Evolutionary conservation across 2,888 invertebrate genomes (phyloP).

Genomic region (Rhingia rostrata): DNA sequence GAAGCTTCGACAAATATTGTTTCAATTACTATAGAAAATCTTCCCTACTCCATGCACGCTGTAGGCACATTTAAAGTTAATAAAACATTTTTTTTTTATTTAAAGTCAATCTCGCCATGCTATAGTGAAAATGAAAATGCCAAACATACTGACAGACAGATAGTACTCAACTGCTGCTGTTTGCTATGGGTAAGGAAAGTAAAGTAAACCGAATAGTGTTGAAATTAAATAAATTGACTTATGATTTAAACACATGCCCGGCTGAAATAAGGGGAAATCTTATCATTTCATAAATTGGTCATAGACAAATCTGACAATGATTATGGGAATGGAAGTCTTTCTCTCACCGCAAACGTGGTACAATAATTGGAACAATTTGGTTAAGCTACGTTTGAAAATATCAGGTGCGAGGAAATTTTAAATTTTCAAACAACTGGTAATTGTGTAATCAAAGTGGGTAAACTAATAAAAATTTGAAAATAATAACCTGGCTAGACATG

Average conservation of each 20-base stretch:
- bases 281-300: conserved; percentile 21
- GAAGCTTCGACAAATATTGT: conserved; percentile 74
- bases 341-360: background rate
- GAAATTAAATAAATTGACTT: conserved; percentile 52
- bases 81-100: conserved; percentile 47
- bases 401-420: conserved; percentile 36
- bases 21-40: conserved; percentile 66
- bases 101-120: conserved; percentile 57
- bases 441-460: background rate
- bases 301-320: conserved; percentile 27
- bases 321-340: conserved; percentile 49
- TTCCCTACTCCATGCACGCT: conserved; percentile 13
- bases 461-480: conserved; percentile 10
- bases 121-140: conserved; percentile 68
- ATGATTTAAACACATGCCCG: conserved; percentile 33
- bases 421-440: conserved; percentile 28
- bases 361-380: conserved; percentile 49
- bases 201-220: conserved; percentile 39
- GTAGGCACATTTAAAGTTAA: conserved; percentile 54
- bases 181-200: conserved; percentile 55
- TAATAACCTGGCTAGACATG: background rate
- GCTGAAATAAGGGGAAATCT: background rate
- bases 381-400: conserved; percentile 21
- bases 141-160: conserved; percentile 50
- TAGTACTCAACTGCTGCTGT: conserved; percentile 29